Conservation (phyloP, 2,888 invertebrate genomes). For the Ganaspis brasiliensis region DNA sequence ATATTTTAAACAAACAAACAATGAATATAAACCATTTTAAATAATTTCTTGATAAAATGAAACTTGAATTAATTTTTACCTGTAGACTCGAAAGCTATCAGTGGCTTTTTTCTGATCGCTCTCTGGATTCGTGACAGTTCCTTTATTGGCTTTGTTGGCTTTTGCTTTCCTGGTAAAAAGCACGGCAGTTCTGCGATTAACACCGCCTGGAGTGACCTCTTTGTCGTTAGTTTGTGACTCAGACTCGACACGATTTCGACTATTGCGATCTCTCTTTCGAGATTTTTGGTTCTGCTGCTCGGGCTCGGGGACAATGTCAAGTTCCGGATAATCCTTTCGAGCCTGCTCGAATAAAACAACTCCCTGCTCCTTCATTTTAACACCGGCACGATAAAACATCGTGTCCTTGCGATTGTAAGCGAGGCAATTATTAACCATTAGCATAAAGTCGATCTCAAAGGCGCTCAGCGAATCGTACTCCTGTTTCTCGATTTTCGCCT, state of each 20-base stretch:
- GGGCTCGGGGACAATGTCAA: conserved; percentile 60
- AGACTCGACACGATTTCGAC: conserved; percentile 71
- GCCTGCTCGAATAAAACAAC: conserved; percentile 89
- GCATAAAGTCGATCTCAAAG: conserved; percentile 93
- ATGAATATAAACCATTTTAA: too few relatives aligned
- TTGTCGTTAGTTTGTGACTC: conserved; percentile 72
- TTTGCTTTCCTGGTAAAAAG: conserved; percentile 89
- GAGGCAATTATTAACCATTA: conserved; percentile 98
- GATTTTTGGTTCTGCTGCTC: conserved; percentile 69
- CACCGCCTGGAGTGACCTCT: conserved; percentile 80
- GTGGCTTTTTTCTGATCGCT: conserved; percentile 75
- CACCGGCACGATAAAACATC: conserved; percentile 94
- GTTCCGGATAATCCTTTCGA: conserved; percentile 84
- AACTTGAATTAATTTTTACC: conserved; percentile 60
- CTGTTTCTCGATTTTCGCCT: conserved; percentile 86
- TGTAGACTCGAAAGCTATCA: conserved; percentile 77
- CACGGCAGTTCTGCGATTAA: conserved; percentile 89
- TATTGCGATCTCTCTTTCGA: conserved; percentile 74
- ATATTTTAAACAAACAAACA: too few relatives aligned
- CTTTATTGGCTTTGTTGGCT: conserved; percentile 81
- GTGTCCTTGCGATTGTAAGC: conserved; percentile 98
- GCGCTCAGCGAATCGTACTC: conserved; percentile 88
- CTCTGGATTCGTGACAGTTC: conserved; percentile 69
- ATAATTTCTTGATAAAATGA: too few relatives aligned
- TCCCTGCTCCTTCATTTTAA: conserved; percentile 95